Conservation (phyloP, 2,113 vertebrate species). For the Gopherus evgoodei region DNA sequence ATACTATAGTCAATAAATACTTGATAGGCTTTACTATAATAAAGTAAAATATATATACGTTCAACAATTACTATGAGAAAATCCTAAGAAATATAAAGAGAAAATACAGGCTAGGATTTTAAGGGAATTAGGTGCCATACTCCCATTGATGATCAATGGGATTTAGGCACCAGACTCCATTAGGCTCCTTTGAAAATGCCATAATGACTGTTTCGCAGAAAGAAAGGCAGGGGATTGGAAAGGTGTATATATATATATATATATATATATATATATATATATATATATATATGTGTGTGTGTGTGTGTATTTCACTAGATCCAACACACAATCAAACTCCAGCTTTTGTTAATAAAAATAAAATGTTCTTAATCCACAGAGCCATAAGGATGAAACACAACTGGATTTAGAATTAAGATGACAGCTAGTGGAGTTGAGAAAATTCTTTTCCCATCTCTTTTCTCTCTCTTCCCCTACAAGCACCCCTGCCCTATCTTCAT, state of each 20-base stretch:
- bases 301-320: neutral
- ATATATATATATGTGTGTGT: neutral
- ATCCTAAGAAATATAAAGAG: neutral
- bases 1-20: neutral
- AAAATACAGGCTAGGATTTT: neutral
- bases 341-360: neutral
- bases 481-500: neutral
- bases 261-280: too few species aligned
- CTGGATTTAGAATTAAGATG: neutral
- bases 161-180: neutral
- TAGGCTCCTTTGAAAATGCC: neutral
- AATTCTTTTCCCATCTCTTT: neutral
- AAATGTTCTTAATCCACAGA: neutral
- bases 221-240: fast-evolving
- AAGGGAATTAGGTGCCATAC: neutral
- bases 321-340: neutral
- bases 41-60: neutral
- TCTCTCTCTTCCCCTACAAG: neutral
- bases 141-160: neutral
- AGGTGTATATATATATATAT: neutral
- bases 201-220: neutral
- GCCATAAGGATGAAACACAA: neutral
- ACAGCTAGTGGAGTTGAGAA: neutral
- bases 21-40: neutral
- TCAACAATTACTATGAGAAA: neutral